Evolutionary conservation across 2,113 vertebrate genomes (phyloP).

Genomic region (Sturnus vulgaris): DNA sequence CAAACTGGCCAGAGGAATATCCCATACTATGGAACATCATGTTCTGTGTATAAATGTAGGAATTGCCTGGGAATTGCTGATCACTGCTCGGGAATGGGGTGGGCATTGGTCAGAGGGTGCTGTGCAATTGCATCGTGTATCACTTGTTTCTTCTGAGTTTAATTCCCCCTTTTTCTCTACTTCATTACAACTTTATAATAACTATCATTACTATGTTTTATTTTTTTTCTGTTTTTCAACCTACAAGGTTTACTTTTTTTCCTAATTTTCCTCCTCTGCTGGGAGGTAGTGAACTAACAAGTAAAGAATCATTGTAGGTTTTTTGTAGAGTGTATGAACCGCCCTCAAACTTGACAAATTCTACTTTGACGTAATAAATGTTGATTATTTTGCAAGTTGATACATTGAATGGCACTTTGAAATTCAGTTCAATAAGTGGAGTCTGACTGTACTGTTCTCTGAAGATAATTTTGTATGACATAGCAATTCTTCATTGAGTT

Average conservation of each 20-base stretch:
- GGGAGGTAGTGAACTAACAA: neutral
- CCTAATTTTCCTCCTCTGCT: neutral
- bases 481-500: neutral
- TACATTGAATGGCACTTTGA: neutral
- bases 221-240: neutral
- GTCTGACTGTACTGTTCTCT: neutral
- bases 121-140: neutral
- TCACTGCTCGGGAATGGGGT: accelerated
- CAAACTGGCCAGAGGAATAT: neutral
- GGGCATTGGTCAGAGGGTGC: neutral
- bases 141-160: neutral
- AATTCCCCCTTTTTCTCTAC: neutral
- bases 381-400: neutral
- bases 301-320: neutral
- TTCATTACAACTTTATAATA: neutral
- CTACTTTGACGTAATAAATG: neutral
- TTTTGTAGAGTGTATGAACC: neutral
- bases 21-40: neutral
- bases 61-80: neutral
- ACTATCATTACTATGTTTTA: neutral
- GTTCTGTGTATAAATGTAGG: neutral
- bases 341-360: neutral
- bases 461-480: neutral
- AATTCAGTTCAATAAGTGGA: neutral
- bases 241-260: neutral